Evolutionary conservation across 2,888 invertebrate species (phyloP).

Genomic region (Hypomecis atomaria): DNA sequence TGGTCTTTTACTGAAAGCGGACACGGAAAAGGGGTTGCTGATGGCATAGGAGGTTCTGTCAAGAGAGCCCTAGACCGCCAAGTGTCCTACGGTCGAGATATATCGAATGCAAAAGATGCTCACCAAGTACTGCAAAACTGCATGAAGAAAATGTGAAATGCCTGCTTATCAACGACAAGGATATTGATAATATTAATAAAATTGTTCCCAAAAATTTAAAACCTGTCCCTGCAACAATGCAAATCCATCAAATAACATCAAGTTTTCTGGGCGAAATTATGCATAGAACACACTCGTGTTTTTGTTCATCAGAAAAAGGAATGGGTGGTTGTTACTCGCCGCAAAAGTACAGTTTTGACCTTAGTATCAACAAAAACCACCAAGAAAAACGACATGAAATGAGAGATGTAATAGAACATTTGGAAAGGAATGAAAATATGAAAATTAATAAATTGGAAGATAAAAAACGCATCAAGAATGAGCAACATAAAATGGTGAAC

Average conservation of each 20-base stretch:
- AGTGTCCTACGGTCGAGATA: constrained; percentile 17
- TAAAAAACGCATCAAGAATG: constrained; percentile 5
- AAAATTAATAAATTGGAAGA: constrained; percentile 5
- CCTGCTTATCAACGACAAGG: constrained; percentile 16
- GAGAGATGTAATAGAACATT: constrained; percentile 5
- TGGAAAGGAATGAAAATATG: constrained; percentile 5
- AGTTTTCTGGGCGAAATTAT: constrained; percentile 11
- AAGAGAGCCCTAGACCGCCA: constrained; percentile 19
- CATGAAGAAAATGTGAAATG: constrained; percentile 26
- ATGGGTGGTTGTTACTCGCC: constrained; percentile 8
- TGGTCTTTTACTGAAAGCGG: constrained; percentile 32
- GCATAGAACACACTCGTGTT: constrained; percentile 24
- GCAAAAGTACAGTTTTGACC: constrained; percentile 11
- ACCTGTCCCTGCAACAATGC: constrained; percentile 22
- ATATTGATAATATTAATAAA: constrained; percentile 18
- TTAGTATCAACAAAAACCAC: constrained; percentile 7
- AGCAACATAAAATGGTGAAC: constrained; percentile 5
- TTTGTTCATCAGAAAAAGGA: constrained; percentile 22
- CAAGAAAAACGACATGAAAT: constrained; percentile 7
- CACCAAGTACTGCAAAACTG: constrained; percentile 6
- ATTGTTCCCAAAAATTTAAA: constrained; percentile 20
- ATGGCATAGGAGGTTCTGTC: constrained; percentile 23
- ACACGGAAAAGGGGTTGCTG: constrained; percentile 29
- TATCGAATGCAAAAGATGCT: constrained; percentile 19
- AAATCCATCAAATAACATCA: constrained; percentile 27